Conservation (phyloP, 1,140 invertebrate genomes). For the Drosophila quadrilineata region DNA sequence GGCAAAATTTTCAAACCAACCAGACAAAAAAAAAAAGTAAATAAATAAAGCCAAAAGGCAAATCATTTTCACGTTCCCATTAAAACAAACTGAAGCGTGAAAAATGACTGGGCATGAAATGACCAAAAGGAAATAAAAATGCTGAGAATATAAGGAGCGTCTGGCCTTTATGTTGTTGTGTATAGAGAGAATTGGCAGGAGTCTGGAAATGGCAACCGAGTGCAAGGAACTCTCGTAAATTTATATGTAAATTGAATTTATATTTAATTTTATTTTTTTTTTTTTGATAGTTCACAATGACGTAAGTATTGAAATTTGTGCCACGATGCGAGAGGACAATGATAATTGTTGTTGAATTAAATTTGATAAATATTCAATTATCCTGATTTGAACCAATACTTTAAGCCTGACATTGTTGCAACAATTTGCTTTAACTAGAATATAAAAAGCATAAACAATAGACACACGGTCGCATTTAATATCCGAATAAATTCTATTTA, state of each 20-base stretch:
- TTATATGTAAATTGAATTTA: background rate
- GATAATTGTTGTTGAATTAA: background rate
- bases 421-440: background rate
- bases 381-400: background rate
- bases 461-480: background rate
- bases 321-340: background rate
- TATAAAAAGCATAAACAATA: background rate
- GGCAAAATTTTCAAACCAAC: constrained; percentile 27
- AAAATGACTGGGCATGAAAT: constrained; percentile 71
- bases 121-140: constrained; percentile 50
- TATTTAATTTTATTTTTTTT: too few species aligned
- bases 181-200: background rate
- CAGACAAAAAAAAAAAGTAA: constrained; percentile 1
- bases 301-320: constrained; percentile 6
- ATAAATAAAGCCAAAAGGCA: constrained; percentile 28
- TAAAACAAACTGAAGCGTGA: constrained; percentile 67
- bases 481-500: constrained; percentile 22
- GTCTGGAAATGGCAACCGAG: constrained; percentile 3
- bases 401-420: background rate
- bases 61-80: constrained; percentile 60
- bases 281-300: background rate
- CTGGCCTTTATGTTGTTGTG: constrained; percentile 4
- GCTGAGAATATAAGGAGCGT: too few species aligned
- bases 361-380: background rate
- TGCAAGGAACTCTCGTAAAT: constrained; percentile 2